These are phyloP conservation scores for Aspidiotus rigidus DNA, from an alignment of 2,888 invertebrate genomes.

Conservation along the genomic window DNA sequence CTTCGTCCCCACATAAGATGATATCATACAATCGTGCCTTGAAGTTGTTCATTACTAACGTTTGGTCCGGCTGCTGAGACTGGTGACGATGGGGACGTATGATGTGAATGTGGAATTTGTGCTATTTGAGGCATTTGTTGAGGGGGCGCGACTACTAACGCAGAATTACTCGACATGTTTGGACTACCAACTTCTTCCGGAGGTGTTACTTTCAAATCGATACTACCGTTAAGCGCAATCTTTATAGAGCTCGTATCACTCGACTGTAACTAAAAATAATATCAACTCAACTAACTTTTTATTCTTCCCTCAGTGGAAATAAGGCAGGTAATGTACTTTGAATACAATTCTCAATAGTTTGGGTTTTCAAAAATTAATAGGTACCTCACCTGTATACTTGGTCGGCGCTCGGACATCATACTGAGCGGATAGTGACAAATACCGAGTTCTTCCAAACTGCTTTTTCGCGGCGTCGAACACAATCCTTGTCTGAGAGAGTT, in stretches of 20 bases:
- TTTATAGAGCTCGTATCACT: constrained; percentile 68
- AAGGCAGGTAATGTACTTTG: neutral
- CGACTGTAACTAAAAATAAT: constrained; percentile 45
- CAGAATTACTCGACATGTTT: constrained; percentile 45
- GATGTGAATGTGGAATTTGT: constrained; percentile 28
- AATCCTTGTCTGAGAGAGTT: constrained; percentile 77
- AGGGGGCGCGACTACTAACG: constrained; percentile 40
- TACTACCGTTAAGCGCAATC: constrained; percentile 75
- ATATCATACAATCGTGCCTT: constrained; percentile 91
- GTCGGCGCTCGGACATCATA: constrained; percentile 35
- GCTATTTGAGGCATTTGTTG: constrained; percentile 15
- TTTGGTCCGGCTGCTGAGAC: constrained; percentile 29
- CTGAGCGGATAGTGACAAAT: constrained; percentile 61
- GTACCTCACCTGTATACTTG: constrained; percentile 36
- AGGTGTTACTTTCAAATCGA: constrained; percentile 70
- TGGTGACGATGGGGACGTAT: constrained; percentile 36
- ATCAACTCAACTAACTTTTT: neutral
- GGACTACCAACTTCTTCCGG: constrained; percentile 50
- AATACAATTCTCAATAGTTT: neutral
- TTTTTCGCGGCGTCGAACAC: constrained; percentile 58
- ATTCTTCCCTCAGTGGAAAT: constrained; percentile 20
- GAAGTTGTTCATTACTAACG: constrained; percentile 42
- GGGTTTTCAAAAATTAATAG: neutral
- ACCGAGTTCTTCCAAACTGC: constrained; percentile 77
- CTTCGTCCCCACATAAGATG: constrained; percentile 87